Conservation (phyloP, 2,113 vertebrate species). For the Xenopus laevis region DNA sequence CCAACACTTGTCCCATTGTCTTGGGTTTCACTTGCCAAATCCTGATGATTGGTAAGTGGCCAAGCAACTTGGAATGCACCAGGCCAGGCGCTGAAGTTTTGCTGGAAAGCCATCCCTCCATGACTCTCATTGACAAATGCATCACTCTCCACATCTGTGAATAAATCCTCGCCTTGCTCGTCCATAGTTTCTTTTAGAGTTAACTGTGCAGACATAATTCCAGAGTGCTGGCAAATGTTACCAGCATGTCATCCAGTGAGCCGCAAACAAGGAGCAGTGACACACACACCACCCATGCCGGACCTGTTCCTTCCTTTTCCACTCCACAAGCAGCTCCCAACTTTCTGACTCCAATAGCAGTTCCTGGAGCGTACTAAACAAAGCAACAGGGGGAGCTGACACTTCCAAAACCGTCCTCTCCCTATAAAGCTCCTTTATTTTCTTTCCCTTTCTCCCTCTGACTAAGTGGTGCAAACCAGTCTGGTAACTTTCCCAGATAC, state of each 20-base stretch:
- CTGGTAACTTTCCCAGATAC: slow-evolving; percentile 25
- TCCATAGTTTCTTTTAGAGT: slow-evolving; percentile 5
- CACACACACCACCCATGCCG: background rate
- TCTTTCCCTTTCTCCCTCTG: slow-evolving; percentile 6
- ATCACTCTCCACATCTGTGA: slow-evolving; percentile 25
- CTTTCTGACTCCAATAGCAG: slow-evolving; percentile 12
- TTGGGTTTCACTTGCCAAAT: background rate
- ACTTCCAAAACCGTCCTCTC: slow-evolving; percentile 3
- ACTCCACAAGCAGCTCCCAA: slow-evolving; percentile 1
- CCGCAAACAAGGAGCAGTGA: background rate
- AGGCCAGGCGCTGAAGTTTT: slow-evolving; percentile 5
- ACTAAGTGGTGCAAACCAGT: slow-evolving; percentile 27
- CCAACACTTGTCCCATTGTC: slow-evolving; percentile 3
- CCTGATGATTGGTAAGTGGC: slow-evolving; percentile 8
- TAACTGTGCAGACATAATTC: background rate
- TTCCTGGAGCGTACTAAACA: slow-evolving; percentile 30
- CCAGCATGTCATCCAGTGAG: slow-evolving; percentile 4
- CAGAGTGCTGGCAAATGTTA: background rate
- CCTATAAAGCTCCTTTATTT: background rate
- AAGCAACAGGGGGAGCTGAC: slow-evolving; percentile 7
- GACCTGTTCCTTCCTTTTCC: background rate
- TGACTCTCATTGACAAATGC: slow-evolving; percentile 12
- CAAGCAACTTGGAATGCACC: background rate
- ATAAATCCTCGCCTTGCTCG: background rate
- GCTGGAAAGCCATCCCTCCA: background rate